A percentile compares a stretch with the other conserved stretches of the same genome.
Evolutionary conservation across 2,797 vertebrate species (phyloP).

Genomic region (Miichthys miiuy): DNA sequence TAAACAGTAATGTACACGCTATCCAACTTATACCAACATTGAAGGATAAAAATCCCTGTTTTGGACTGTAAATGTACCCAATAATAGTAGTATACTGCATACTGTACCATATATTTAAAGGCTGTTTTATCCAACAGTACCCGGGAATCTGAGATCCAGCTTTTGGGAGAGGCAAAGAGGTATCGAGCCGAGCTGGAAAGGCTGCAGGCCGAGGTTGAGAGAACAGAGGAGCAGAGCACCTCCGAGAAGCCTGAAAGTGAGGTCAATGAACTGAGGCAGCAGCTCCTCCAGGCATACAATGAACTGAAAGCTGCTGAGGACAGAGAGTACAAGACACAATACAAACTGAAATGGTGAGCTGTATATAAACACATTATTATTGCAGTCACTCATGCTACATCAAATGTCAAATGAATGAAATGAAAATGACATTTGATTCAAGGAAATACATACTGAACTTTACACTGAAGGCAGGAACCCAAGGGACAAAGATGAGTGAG

Average conservation of each 20-base stretch:
- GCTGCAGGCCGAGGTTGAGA: slow-evolving; percentile 83
- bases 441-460: slow-evolving; percentile 5
- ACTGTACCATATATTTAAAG: slow-evolving; percentile 7
- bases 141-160: slow-evolving; percentile 88
- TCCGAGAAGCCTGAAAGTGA: slow-evolving; percentile 86
- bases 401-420: slow-evolving; percentile 6
- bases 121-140: slow-evolving; percentile 76
- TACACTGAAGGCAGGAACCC: slow-evolving; percentile 8
- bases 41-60: not conserved
- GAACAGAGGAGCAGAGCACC: slow-evolving; percentile 81
- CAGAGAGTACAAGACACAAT: slow-evolving; percentile 84
- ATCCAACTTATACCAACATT: not conserved
- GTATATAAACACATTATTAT: slow-evolving; percentile 8
- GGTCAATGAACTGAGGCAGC: slow-evolving; percentile 87
- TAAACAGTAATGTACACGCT: not conserved
- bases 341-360: slow-evolving; percentile 89
- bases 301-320: slow-evolving; percentile 87
- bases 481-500: not conserved
- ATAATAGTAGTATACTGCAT: not conserved
- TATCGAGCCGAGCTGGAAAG: slow-evolving; percentile 83
- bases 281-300: slow-evolving; percentile 89
- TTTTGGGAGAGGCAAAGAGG: slow-evolving; percentile 87
- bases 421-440: not conserved
- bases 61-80: not conserved
- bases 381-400: slow-evolving; percentile 20